Evolutionary conservation across 1,140 invertebrate genomes (phyloP).

Genomic region (Orussus abietinus): DNA sequence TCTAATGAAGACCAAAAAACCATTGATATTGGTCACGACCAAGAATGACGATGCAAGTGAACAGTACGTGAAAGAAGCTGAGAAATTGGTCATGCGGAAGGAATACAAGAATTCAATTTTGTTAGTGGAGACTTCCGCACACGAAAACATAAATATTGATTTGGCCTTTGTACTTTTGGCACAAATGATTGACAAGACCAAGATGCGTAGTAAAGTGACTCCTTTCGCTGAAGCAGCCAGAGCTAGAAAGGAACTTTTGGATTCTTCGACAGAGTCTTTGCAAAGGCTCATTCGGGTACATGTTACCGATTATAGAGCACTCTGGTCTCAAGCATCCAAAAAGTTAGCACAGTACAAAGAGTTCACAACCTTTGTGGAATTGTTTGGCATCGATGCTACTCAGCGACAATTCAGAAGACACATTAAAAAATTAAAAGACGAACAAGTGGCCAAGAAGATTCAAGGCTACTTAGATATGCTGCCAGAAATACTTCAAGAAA

Average conservation of each 20-base stretch:
- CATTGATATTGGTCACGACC: conserved; percentile 90
- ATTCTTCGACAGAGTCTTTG: conserved; percentile 83
- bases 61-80: conserved; percentile 82
- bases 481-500: conserved; percentile 74
- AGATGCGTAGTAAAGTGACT: conserved; percentile 63
- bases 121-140: conserved; percentile 91
- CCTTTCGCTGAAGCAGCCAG: conserved; percentile 83
- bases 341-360: conserved; percentile 83
- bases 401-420: conserved; percentile 77
- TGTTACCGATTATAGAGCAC: conserved; percentile 76
- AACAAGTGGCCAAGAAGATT: conserved; percentile 76
- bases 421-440: conserved; percentile 81
- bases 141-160: conserved; percentile 96
- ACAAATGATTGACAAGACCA: conserved; percentile 83
- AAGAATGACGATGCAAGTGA: conserved; percentile 95
- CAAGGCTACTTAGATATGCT: conserved; percentile 78
- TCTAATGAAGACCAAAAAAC: conserved; percentile 90
- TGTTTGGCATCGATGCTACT: conserved; percentile 84
- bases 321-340: conserved; percentile 83
- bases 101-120: conserved; percentile 88
- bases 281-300: conserved; percentile 79
- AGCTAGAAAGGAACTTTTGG: conserved; percentile 81
- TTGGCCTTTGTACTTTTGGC: conserved; percentile 88
- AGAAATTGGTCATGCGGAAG: conserved; percentile 82
- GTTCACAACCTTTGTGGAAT: conserved; percentile 85